Base-by-base conservation (phyloP, 2,113 vertebrate species). In the Alouatta palliata region DNA sequence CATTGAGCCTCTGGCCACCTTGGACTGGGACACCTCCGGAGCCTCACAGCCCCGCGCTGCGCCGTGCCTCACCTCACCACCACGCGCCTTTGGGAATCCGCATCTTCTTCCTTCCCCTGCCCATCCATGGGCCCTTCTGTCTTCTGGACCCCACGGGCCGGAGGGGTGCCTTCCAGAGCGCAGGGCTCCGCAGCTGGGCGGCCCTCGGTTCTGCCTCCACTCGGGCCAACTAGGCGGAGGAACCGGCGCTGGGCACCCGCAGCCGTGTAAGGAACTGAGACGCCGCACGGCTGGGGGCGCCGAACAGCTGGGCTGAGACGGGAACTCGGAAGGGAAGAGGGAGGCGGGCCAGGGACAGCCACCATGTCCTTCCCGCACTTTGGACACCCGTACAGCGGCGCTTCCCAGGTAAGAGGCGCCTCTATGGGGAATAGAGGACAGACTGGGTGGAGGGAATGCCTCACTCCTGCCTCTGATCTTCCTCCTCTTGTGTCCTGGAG, bases 351-450 rank as follows among this genome's bases (percentile, higher is more conserved):
- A 17, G 58, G 27, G 81, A 99, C 98, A 98, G 99, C 98, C 98
- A 99, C 98, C 96, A 99, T 99, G 99, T 99, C 99, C 98, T 99
- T 99, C 99, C 99, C 99, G 90, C 99, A 99, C 98, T 99, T 99
- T 98, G 99, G 99, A 99, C 99, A 99, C 97, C 99, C 99, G 52
- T 99, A 99, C 98, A 99, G 99, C 99, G 98, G 99, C 98, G 98
- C 99, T 98, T 99, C 99, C 96, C 99, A 99, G 99, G 99, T 99
- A 99, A 99, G 99, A 80, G 71, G 56, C 12, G 23, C 76, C 66
- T 82, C 76, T 25, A 0, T 20, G 43, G 43, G 49, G 14, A 25
- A 3, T 13, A 5, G 16, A 64, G 64, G 10, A 6, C 40, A 79
- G 32, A 27, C 19, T 8, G 56, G 25, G 35, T 16, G 49, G 32